Percentiles rank a stretch among this genome's conserved stretches.
phyloP scores from a whole-genome alignment of 2,888 invertebrate species.

The Xanthorhoe designata region DNA sequence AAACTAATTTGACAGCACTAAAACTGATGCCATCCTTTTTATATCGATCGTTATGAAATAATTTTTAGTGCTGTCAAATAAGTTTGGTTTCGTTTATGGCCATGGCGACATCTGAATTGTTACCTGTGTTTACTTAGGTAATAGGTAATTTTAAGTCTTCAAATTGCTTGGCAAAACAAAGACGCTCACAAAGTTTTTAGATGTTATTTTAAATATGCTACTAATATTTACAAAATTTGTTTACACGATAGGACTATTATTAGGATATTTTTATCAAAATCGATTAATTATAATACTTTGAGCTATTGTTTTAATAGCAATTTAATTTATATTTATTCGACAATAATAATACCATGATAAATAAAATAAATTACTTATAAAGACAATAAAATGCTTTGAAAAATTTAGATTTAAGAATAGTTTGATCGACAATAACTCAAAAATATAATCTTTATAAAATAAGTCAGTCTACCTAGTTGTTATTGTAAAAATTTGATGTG shows the following conservation, averaged over 20 bases:
- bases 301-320: not conserved
- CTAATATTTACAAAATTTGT: slow-evolving; percentile 14
- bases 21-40: no score
- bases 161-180: slow-evolving; percentile 4
- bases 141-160: slow-evolving; percentile 1
- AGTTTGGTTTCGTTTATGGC: no score
- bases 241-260: slow-evolving; percentile 4
- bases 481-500: slow-evolving; percentile 58
- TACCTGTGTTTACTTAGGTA: not conserved
- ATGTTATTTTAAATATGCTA: slow-evolving; percentile 9
- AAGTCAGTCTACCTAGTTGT: slow-evolving; percentile 29
- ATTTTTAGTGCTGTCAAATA: no score
- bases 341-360: slow-evolving; percentile 2
- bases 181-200: slow-evolving; percentile 25
- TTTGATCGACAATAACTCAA: slow-evolving; percentile 17
- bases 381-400: slow-evolving; percentile 11
- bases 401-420: slow-evolving; percentile 9
- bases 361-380: no score
- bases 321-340: slow-evolving; percentile 7
- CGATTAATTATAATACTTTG: not conserved
- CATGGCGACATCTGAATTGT: no score
- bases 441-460: slow-evolving; percentile 7
- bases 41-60: no score
- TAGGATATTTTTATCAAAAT: not conserved
- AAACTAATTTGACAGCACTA: no score